Base-by-base conservation (phyloP, 2,797 vertebrate species). In the Eupleurogrammus muticus region DNA sequence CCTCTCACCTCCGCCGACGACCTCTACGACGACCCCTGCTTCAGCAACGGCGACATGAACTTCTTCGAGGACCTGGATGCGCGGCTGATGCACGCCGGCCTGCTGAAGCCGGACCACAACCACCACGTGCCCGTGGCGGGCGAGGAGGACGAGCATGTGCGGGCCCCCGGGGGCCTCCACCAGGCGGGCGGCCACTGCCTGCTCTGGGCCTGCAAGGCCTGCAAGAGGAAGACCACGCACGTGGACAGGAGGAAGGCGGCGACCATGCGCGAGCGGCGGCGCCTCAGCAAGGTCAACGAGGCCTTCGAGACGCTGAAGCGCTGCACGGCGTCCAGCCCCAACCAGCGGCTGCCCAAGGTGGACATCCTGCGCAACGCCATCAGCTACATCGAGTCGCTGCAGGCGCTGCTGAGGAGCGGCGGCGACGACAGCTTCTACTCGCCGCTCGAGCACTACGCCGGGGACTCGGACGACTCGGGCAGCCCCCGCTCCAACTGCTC, bases 321-420 rank as follows among this genome's bases (percentile, higher is more conserved):
- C 74, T 99, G 97, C 93, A 98, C 97, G 4, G 96, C 96, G 40
- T 94, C 95, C 80, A 97, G 97, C 69, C 97, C 97, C 7, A 98
- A 97, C 94, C 97, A 99, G 92, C 90, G 97, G 68, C 93, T 99
- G 66, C 96, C 98, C 76, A 98, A 99, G 75, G 98, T 99, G 88
- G 98, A 99, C 90, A 99, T 99, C 87, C 95, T 99, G 52, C 94
- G 97, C 63, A 99, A 99, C 4, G 98, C 98, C 65, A 99, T 99
- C 89, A 95, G 96, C 82, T 99, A 99, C 88, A 99, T 99, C 1
- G 96, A 99, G 91, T 97, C 97, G 34, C 94, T 99, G 79, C 98
- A 99, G 92, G 90, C 95, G 0, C 92, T 99, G 83, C 95, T 99
- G 61, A 92, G 96, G 17, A 92, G 91, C 1, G 79, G 87, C 14